These are phyloP conservation scores for Malachius bipustulatus DNA, from an alignment of 2,888 invertebrate species.

Conservation along the genomic window DNA sequence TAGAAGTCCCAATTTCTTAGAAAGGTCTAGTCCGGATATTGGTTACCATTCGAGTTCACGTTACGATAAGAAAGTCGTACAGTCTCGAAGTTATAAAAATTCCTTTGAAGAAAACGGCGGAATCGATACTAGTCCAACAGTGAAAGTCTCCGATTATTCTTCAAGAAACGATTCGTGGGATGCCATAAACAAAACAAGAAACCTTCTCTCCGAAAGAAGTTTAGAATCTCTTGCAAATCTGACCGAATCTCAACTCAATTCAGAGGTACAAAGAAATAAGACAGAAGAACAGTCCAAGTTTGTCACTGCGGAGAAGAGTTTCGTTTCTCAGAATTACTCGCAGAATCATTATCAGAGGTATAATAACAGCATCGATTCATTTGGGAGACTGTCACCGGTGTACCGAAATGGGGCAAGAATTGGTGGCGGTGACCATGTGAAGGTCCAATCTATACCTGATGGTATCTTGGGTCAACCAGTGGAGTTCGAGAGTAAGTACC, in stretches of 20 bases:
- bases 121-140: slow-evolving; percentile 45
- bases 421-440: slow-evolving; percentile 75
- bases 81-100: slow-evolving; percentile 25
- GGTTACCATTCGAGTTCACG: slow-evolving; percentile 25
- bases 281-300: slow-evolving; percentile 31
- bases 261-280: slow-evolving; percentile 29
- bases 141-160: slow-evolving; percentile 47
- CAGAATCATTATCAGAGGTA: slow-evolving; percentile 31
- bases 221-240: slow-evolving; percentile 58
- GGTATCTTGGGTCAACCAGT: slow-evolving; percentile 84
- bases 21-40: slow-evolving; percentile 28
- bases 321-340: slow-evolving; percentile 22
- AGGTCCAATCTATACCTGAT: slow-evolving; percentile 75
- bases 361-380: slow-evolving; percentile 19
- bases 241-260: slow-evolving; percentile 47
- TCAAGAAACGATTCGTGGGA: slow-evolving; percentile 71
- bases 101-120: slow-evolving; percentile 23
- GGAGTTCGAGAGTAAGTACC: slow-evolving; percentile 81
- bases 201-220: slow-evolving; percentile 57
- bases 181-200: slow-evolving; percentile 66
- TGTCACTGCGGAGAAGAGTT: slow-evolving; percentile 24
- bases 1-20: slow-evolving; percentile 30
- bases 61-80: slow-evolving; percentile 27
- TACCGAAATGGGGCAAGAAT: slow-evolving; percentile 37
- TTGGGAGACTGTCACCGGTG: slow-evolving; percentile 23